Base-by-base conservation (phyloP, 2,797 vertebrate genomes). In the Iguana delicatissima region DNA sequence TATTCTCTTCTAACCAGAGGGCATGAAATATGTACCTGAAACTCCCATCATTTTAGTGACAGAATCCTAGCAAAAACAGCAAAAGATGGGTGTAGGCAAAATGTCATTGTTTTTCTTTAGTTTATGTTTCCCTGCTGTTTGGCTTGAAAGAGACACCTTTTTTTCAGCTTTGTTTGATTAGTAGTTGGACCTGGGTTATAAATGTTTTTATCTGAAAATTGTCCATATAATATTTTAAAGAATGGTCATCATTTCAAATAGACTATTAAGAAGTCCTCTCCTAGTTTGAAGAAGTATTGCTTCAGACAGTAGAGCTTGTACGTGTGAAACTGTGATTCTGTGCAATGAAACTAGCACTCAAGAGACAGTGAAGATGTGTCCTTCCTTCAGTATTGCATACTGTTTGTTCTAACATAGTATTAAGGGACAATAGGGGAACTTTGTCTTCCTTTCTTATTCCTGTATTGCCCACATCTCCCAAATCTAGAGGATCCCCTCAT, bases 201-300 rank as follows among this genome's bases (percentile, higher is more conserved):
- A 72, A 10, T 22, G 3, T 76, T 38, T 73, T 59, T 32, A 38
- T 87, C 57, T 83, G 42, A 35, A 64, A 87, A 82, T 4, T 2
- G 55, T 64, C 42, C 16, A 62, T 46, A 46, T 74, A 62, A 74
- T 18, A 59, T 64, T 69, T 32, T 32, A 20, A 87, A 67, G 35
- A 73, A 80, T 26, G 29, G 32, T 84, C 29, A 80, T 76, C 2
- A 72, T 59, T 88, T 88, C 14, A 50, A n/a, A 73, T 55, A 35
- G 8, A 52, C 73, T 38, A 0, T 55, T 84, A 35, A 81, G 77
- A 81, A 62, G 18, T 32, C 57, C 29, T 52, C 18, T 77, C 57
- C 62, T 72, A 46, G 14, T 92, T 94, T 92, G 86, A 26, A 81
- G 89, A 89, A 74, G 46, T 13, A 0, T 80, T 92, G 29, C 88